phyloP scores from a whole-genome alignment of 2,113 vertebrate species.

The Actinemys pallida region DNA sequence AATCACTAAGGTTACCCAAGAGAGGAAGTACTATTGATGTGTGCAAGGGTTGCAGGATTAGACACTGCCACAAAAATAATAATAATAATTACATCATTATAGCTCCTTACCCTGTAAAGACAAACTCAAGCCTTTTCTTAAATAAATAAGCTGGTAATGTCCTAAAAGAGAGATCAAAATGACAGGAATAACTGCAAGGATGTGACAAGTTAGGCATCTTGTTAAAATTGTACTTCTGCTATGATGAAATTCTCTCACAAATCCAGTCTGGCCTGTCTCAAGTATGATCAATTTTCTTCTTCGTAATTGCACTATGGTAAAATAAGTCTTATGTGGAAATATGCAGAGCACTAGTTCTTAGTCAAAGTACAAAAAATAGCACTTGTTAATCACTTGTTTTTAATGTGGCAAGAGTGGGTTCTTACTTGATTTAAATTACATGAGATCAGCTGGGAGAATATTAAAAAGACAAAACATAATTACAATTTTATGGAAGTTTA shows the following conservation, averaged over 20 bases:
- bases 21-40: background rate
- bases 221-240: background rate
- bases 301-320: background rate
- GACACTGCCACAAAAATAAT: background rate
- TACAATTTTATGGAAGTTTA: background rate
- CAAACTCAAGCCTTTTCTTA: conserved; percentile 4
- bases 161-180: background rate
- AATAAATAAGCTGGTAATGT: background rate
- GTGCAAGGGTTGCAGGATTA: background rate
- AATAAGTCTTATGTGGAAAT: background rate
- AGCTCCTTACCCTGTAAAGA: background rate
- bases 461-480: background rate
- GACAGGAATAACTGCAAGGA: background rate
- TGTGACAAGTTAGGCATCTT: background rate
- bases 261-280: background rate
- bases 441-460: background rate
- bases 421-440: conserved; percentile 21
- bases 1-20: background rate
- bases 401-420: background rate
- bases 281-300: background rate
- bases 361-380: background rate
- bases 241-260: background rate
- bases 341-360: background rate
- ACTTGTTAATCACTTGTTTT: background rate
- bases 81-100: background rate